Conservation (phyloP, 2,113 vertebrate genomes). For the Gymnarchus niloticus region DNA sequence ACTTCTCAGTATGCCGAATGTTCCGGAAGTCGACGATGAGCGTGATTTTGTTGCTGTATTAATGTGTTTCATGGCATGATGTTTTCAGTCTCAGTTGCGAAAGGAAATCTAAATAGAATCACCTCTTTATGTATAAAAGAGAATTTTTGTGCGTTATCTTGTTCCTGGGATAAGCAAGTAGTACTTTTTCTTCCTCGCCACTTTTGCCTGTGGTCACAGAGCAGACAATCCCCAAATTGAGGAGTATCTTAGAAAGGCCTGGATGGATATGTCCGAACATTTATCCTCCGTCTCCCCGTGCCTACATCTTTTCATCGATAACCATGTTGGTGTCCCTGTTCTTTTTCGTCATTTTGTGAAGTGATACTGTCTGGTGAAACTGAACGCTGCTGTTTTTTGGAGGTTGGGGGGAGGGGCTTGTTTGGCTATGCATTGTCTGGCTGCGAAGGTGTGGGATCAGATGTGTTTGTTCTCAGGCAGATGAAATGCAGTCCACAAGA, state of each 20-base stretch:
- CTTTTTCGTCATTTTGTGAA: neutral
- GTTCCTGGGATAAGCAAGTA: neutral
- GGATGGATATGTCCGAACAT: neutral
- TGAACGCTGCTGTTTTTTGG: neutral
- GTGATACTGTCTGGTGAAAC: conserved; percentile 13
- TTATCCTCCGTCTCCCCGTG: neutral
- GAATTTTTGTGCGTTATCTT: neutral
- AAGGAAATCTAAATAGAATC: too few species aligned
- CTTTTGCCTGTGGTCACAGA: neutral
- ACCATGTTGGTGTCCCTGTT: neutral
- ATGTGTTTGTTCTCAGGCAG: neutral
- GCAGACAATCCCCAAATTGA: neutral
- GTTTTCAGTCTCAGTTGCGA: neutral
- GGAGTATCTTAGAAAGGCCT: neutral
- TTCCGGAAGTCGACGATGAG: conserved; percentile 1
- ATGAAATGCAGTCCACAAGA: conserved; percentile 7
- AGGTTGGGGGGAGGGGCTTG: conserved; percentile 11
- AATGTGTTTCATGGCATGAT: neutral
- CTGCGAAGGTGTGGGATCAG: neutral
- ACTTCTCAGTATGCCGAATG: neutral
- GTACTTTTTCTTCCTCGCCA: neutral
- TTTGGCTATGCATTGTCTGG: neutral
- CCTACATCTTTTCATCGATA: neutral
- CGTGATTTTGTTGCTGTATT: neutral
- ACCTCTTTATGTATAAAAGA: too few species aligned